phyloP scores from a whole-genome alignment of 2,113 vertebrate species.

The Anas platyrhynchos region DNA sequence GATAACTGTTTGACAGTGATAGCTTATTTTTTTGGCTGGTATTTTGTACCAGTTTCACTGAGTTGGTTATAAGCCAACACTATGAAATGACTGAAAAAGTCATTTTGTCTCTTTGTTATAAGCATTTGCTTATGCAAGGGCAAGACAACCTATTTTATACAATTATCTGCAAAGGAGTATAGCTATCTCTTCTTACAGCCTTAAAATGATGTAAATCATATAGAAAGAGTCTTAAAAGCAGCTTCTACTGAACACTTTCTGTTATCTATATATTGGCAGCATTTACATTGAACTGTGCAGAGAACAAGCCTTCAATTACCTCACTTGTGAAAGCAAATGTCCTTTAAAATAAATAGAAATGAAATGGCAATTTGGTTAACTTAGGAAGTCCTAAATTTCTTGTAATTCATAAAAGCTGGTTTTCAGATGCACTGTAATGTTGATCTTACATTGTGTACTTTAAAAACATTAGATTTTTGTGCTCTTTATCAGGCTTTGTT shows the following conservation, averaged over 20 bases:
- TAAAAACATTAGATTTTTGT: not conserved
- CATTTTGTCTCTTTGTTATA: not conserved
- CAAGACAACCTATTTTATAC: not conserved
- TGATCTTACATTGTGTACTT: not conserved
- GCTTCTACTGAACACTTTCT: not conserved
- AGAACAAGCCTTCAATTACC: not conserved
- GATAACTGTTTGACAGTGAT: not conserved
- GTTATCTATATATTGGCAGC: not conserved
- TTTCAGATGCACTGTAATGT: not conserved
- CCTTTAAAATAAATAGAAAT: not conserved
- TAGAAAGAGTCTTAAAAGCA: not conserved
- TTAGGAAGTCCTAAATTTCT: not conserved
- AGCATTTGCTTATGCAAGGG: not conserved
- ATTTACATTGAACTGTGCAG: not conserved
- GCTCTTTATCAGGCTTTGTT: not conserved
- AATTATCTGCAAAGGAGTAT: not conserved
- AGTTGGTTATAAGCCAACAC: not conserved
- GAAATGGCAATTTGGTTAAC: not conserved
- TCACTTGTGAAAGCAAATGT: not conserved
- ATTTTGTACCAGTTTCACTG: not conserved
- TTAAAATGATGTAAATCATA: not conserved
- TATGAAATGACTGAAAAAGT: not conserved
- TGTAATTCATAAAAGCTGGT: not conserved
- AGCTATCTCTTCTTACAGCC: not conserved
- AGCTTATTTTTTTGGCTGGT: not conserved